These are phyloP conservation scores for Rhineura floridana DNA, from an alignment of 2,113 vertebrate species.

Conservation along the genomic window DNA sequence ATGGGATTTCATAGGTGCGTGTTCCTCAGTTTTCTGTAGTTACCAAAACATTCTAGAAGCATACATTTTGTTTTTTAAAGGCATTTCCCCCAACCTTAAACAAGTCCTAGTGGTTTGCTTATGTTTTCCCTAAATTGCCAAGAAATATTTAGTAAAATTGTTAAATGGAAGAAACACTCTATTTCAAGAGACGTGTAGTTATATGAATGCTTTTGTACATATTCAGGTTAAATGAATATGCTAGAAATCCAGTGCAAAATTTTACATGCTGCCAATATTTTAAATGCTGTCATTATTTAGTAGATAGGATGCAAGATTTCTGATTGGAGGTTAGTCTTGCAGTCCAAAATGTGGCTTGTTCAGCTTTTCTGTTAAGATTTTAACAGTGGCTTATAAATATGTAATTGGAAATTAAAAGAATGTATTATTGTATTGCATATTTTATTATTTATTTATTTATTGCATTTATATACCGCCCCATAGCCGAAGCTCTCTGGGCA, in stretches of 20 bases:
- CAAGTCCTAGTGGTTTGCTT: neutral
- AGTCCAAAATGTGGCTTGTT: neutral
- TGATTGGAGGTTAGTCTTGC: neutral
- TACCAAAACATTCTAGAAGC: neutral
- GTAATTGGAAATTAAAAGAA: neutral
- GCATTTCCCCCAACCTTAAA: too few species aligned
- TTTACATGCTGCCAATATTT: neutral
- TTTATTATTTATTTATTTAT: too few species aligned
- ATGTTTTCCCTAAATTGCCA: neutral
- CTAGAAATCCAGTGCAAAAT: neutral
- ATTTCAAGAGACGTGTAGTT: neutral
- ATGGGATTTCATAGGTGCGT: neutral
- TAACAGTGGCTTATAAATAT: neutral
- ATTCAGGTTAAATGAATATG: neutral
- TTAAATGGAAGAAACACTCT: neutral
- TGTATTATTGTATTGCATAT: neutral
- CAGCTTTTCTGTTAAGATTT: neutral
- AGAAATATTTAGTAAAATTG: neutral
- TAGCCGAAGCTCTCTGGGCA: too few species aligned
- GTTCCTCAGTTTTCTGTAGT: neutral
- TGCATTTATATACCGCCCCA: too few species aligned
- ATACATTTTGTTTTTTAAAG: neutral
- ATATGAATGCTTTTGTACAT: neutral
- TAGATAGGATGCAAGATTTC: accelerated
- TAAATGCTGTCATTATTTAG: accelerated